These are phyloP conservation scores for Tetropium fuscum DNA, from an alignment of 2,888 invertebrate genomes.

Conservation along the genomic window DNA sequence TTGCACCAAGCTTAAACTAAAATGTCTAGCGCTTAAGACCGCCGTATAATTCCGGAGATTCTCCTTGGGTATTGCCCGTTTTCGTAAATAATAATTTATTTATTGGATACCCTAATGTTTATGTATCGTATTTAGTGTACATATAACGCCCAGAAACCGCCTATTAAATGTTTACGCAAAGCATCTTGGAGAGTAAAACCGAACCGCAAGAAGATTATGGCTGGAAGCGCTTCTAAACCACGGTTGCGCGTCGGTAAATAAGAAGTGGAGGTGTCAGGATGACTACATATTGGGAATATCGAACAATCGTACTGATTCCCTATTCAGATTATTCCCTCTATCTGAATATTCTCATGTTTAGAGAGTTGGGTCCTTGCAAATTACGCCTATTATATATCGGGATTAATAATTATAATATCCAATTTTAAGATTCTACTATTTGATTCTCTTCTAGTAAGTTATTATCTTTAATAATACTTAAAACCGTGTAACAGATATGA, in stretches of 20 bases:
- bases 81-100: constrained; percentile 7
- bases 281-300: constrained; percentile 21
- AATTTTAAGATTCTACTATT: background rate
- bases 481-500: no score
- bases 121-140: constrained; percentile 3
- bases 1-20: no score
- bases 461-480: no score
- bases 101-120: constrained; percentile 12
- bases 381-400: background rate
- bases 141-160: constrained; percentile 10
- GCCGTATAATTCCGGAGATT: no score
- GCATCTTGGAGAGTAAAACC: constrained; percentile 11
- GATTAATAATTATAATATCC: no score
- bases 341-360: constrained; percentile 11
- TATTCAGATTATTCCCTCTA: constrained; percentile 17
- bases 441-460: background rate
- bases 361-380: constrained; percentile 2
- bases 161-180: constrained; percentile 12
- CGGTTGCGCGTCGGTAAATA: constrained; percentile 1
- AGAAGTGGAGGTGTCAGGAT: constrained; percentile 8
- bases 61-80: background rate
- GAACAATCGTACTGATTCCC: constrained; percentile 18
- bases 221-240: background rate
- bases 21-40: no score
- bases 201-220: constrained; percentile 16